Base-by-base conservation (phyloP, 1,140 invertebrate genomes). In the Trichomalopsis sarcophagae region DNA sequence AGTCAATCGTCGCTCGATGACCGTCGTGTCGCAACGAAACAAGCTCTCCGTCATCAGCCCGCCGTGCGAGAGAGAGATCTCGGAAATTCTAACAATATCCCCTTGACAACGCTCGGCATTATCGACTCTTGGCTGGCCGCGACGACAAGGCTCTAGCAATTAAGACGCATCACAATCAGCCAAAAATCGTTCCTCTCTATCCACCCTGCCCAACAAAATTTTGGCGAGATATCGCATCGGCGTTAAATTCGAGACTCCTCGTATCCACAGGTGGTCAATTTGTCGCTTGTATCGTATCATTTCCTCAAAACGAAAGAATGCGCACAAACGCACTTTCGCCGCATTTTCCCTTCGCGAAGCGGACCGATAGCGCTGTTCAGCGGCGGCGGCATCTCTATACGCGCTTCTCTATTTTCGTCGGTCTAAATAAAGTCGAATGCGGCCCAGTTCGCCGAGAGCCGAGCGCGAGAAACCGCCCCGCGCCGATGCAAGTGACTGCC, bases 391-490 rank as follows among this genome's bases (percentile, higher is more conserved):
- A 33, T 17, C 13, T 74, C 71, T n/a, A 9, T 62, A 33, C n/a
- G 30, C 80, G 14, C n/a, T 55, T 79, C 62, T 80, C 88, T 90
- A 90, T 90, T 91, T 90, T 87, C 27, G 88, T 87, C 80, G 85
- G 86, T 88, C 90, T 91, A 91, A 90, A 91, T 91, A 90, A 90
- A 91, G 89, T 87, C 86, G 88, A 87, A 90, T 87, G 88, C 88
- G 87, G 87, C 88, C 89, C 87, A 90, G 86, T 90, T 89, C 78
- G 84, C 81, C 69, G n/a, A 82, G 81, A 69, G 84, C 79, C 74
- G 50, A 30, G 50, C 30, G 17, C 82, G 82, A 68, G 87, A 87
- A 82, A 88, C 85, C 87, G 86, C 84, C 6, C 7, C 40, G 33
- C 74, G 11, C 73, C 75, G 27, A 62, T 75, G 66, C 74, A 36